These are phyloP conservation scores for Hemicordylus capensis DNA, from an alignment of 2,113 vertebrate genomes.

Conservation along the genomic window DNA sequence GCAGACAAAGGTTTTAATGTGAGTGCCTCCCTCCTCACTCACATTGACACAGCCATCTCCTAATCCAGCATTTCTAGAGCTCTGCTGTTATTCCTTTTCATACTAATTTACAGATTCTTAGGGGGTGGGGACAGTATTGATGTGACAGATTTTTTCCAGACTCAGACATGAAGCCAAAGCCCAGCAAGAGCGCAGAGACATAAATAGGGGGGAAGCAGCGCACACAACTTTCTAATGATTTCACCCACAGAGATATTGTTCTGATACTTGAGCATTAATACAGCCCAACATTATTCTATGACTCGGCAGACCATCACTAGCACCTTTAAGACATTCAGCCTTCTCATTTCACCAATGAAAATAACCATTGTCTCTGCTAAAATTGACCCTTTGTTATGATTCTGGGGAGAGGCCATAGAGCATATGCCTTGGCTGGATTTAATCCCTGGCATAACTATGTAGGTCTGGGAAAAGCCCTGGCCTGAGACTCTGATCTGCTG, in stretches of 20 bases:
- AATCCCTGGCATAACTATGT: too few relatives aligned
- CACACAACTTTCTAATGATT: constrained; percentile 8
- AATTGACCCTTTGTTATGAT: too few relatives aligned
- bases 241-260: neutral
- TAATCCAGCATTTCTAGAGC: fast-evolving
- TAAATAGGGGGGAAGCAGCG: neutral
- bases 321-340: constrained; percentile 33
- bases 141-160: neutral
- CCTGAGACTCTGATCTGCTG: too few relatives aligned
- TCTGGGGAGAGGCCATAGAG: too few relatives aligned
- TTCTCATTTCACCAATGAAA: neutral
- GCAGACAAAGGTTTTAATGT: neutral
- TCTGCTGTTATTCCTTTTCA: neutral
- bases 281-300: constrained; percentile 5
- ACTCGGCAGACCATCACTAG: constrained; percentile 52
- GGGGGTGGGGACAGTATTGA: neutral
- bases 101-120: neutral
- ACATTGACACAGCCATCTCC: fast-evolving
- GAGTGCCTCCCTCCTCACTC: neutral
- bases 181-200: neutral
- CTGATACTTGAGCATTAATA: constrained; percentile 16
- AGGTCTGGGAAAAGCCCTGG: too few relatives aligned
- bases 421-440: too few relatives aligned
- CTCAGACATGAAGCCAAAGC: fast-evolving
- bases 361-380: too few relatives aligned